These are phyloP conservation scores for Cataglyphis rosenhaueri DNA, from an alignment of 2,888 invertebrate genomes.

Conservation along the genomic window DNA sequence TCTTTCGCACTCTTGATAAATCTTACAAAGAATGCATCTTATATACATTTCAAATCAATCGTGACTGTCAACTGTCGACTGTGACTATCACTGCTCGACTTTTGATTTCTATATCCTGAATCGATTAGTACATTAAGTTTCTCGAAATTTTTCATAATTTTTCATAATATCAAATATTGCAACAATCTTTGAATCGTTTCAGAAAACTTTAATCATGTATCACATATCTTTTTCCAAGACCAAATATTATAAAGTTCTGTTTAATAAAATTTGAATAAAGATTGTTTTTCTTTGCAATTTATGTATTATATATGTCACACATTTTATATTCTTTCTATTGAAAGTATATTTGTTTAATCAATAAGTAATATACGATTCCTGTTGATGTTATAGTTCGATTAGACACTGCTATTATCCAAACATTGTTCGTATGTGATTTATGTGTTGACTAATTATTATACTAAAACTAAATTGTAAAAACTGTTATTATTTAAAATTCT, in stretches of 20 bases:
- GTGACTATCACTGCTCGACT: background rate
- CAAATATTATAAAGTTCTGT: background rate
- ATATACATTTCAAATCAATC: background rate
- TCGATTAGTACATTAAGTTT: background rate
- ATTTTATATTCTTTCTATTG: background rate
- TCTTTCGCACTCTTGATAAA: constrained; percentile 12
- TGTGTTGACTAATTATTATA: background rate
- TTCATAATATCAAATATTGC: background rate
- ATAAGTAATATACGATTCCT: background rate
- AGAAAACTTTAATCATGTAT: background rate
- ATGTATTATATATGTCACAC: background rate
- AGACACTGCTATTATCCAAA: background rate
- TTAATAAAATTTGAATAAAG: constrained; percentile 5
- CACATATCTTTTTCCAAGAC: background rate
- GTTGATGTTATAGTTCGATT: background rate
- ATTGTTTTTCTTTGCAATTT: background rate
- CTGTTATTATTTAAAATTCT: background rate
- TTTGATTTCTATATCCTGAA: background rate
- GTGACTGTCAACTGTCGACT: background rate
- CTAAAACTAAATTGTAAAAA: background rate
- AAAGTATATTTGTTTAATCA: background rate
- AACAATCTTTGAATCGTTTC: background rate
- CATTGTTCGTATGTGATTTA: background rate
- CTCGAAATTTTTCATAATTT: background rate
- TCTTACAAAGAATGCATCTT: constrained; percentile 25